These are phyloP conservation scores for Pelodytes ibericus DNA, from an alignment of 2,797 vertebrate genomes.

Conservation along the genomic window DNA sequence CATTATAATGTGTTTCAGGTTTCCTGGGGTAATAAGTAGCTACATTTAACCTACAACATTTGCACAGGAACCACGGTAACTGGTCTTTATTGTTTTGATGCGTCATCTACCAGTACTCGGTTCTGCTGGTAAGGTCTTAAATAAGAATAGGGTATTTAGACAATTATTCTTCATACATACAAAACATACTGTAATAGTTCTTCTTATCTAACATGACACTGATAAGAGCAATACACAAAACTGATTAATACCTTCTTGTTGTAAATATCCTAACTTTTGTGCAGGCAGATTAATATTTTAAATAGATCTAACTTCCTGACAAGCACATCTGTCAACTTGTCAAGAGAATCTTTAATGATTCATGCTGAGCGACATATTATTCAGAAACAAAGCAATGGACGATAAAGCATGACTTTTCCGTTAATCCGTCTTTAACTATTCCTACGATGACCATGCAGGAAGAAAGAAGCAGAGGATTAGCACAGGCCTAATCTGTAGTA, in stretches of 20 bases:
- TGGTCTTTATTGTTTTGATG: too few relatives aligned
- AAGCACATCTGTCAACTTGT: constrained; percentile 30
- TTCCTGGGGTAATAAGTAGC: too few relatives aligned
- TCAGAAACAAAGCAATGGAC: constrained; percentile 18
- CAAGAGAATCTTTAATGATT: constrained; percentile 26
- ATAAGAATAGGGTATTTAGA: too few relatives aligned
- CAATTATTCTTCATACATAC: too few relatives aligned
- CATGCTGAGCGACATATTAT: constrained; percentile 32
- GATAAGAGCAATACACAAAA: not conserved
- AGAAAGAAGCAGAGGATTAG: constrained; percentile 20
- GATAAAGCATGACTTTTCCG: constrained; percentile 31
- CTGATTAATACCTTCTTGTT: not conserved
- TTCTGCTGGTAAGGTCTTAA: too few relatives aligned
- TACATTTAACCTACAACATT: too few relatives aligned
- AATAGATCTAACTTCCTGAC: constrained; percentile 15
- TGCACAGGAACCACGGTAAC: too few relatives aligned
- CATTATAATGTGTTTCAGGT: too few relatives aligned
- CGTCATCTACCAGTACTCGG: too few relatives aligned
- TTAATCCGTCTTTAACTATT: constrained; percentile 31
- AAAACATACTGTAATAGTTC: too few relatives aligned
- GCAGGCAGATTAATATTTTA: constrained; percentile 17
- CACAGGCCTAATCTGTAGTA: constrained; percentile 22
- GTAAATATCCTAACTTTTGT: not conserved
- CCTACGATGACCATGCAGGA: constrained; percentile 34
- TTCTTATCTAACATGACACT: too few relatives aligned